These are phyloP conservation scores for Enteromius radiatus DNA, from an alignment of 2,797 vertebrate species.

Conservation along the genomic window DNA sequence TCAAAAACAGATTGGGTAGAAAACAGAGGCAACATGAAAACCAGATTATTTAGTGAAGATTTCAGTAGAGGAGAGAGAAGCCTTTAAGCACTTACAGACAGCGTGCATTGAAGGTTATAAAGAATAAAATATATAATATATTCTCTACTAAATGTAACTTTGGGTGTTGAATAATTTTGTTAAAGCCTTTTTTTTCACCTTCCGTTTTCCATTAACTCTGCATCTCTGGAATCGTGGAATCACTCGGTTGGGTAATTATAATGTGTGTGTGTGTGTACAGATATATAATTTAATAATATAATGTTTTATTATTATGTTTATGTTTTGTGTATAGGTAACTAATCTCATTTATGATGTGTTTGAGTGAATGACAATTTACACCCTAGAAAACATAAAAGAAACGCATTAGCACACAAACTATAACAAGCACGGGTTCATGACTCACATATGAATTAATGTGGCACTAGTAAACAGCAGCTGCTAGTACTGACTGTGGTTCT, in stretches of 20 bases:
- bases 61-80: neutral
- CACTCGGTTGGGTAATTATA: too few relatives aligned
- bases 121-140: neutral
- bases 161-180: neutral
- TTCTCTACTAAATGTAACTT: neutral
- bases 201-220: too few relatives aligned
- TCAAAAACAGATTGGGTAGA: neutral
- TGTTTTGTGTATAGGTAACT: neutral
- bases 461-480: conserved; percentile 14
- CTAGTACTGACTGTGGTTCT: neutral
- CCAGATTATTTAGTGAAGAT: neutral
- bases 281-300: too few relatives aligned
- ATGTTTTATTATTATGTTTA: too few relatives aligned
- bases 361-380: neutral
- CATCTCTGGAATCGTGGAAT: too few relatives aligned
- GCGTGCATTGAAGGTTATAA: neutral
- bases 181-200: neutral
- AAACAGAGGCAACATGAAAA: neutral
- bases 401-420: conserved; percentile 3
- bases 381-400: neutral
- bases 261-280: too few relatives aligned
- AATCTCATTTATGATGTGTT: neutral
- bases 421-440: conserved; percentile 19
- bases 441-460: conserved; percentile 32
- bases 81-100: neutral